Conservation (phyloP, 2,113 vertebrate species). For the Plectropomus leopardus region DNA sequence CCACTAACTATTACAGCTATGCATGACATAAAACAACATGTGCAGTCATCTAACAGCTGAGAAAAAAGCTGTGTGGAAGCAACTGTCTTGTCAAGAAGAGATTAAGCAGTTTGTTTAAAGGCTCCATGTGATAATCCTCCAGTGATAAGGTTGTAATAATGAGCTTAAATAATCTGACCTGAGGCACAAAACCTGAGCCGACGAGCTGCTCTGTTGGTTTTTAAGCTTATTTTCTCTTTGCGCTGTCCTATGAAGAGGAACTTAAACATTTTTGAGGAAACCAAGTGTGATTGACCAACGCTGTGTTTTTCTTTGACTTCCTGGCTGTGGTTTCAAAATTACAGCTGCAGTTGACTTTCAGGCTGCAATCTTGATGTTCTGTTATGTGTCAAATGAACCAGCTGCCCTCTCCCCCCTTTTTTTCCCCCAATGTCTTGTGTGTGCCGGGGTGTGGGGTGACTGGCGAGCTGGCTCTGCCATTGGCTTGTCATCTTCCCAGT, state of each 20-base stretch:
- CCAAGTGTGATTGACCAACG: not conserved
- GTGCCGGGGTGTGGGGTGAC: slow-evolving; percentile 85
- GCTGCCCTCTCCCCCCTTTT: slow-evolving; percentile 42
- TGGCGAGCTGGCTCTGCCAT: slow-evolving; percentile 75
- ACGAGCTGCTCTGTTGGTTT: slow-evolving; percentile 2
- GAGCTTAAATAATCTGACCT: slow-evolving; percentile 31
- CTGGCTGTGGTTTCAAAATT: slow-evolving; percentile 30
- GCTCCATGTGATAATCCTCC: slow-evolving; percentile 38
- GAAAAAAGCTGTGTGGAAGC: not conserved
- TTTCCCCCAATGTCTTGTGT: slow-evolving; percentile 51
- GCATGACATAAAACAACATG: not conserved
- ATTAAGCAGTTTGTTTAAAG: slow-evolving; percentile 50
- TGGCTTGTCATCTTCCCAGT: slow-evolving; percentile 82
- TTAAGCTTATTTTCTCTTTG: not conserved
- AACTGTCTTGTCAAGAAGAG: not conserved
- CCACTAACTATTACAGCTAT: not conserved
- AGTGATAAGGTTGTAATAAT: slow-evolving; percentile 25
- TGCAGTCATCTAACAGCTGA: not conserved
- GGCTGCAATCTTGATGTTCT: slow-evolving; percentile 48
- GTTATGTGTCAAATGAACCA: slow-evolving; percentile 66
- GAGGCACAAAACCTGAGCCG: not conserved
- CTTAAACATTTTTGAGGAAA: slow-evolving; percentile 21
- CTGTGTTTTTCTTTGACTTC: slow-evolving; percentile 30
- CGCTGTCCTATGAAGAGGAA: not conserved
- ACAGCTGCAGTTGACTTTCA: slow-evolving; percentile 13